Base-by-base conservation (phyloP, 2,888 invertebrate species). In the Drosophila limbata region DNA sequence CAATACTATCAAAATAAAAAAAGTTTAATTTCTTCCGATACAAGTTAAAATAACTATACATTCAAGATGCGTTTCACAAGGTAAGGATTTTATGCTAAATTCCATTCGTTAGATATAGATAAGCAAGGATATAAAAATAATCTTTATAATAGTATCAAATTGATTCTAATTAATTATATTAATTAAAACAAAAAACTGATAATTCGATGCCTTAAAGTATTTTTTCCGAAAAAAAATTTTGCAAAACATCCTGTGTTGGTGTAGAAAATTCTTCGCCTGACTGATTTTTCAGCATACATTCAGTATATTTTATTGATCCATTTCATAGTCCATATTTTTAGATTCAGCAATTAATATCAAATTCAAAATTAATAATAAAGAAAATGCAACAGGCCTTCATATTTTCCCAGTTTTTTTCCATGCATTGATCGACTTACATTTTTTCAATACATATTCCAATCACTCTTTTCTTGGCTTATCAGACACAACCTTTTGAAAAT, bases 61-160 rank as follows among this genome's bases (percentile, higher is more conserved):
- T 31, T 55, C 61, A 90, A 79, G 63, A 90, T 89, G 89, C 87
- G 89, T 69, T 90, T 82, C 51, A 80, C 81, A 72, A 90, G 73
- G 90, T 90, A 77, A 77, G 74, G 25, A 44, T 33, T 9, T 10
- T 28, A 17, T n/a, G 8, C 1, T 40, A 3, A 8, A 9, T 40
- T 15, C 11, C 4, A 17, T 28, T 39, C 2, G 1, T 35, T 25
- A 28, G 8, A 53, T 28, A 39, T 13, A n/a, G 4, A 10, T 35
- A 4, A 25, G 11, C 6, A 28, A 28, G 28, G 28, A 28, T 28
- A 28, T 28, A 4, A n/a, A 19, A 21, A 13, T 11, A 5, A 17
- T 17, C 4, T 28, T 31, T 21, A 4, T n/a, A n/a, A 10, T n/a
- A 4, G 8, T 15, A 28, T 6, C 4, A 19, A 10, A 19, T 2